Percentiles rank a stretch among this genome's conserved stretches.
Evolutionary conservation across 1,140 invertebrate species (phyloP).

Genomic region (Tribolium castaneum): DNA sequence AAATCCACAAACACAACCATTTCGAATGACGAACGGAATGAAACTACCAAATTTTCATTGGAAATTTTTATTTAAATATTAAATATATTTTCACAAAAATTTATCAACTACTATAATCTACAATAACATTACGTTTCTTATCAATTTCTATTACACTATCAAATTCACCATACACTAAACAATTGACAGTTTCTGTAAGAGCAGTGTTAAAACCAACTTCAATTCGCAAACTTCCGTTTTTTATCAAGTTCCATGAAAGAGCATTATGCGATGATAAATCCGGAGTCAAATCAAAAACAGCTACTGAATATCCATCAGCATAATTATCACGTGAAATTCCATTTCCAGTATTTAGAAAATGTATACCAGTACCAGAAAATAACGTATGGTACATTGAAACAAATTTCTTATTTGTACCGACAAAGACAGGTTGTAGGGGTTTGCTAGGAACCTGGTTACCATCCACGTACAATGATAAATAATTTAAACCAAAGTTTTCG

Average conservation of each 20-base stretch:
- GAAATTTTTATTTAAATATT: neutral
- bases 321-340: slow-evolving; percentile 48
- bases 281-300: slow-evolving; percentile 60
- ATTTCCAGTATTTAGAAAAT: slow-evolving; percentile 57
- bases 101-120: slow-evolving; percentile 51
- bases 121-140: slow-evolving; percentile 53
- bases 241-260: slow-evolving; percentile 42
- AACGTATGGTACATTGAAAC: slow-evolving; percentile 60
- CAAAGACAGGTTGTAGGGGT: slow-evolving; percentile 51
- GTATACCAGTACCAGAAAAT: slow-evolving; percentile 61
- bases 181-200: slow-evolving; percentile 56
- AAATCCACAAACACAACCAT: too few relatives aligned
- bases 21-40: too few relatives aligned
- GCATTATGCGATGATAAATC: slow-evolving; percentile 60
- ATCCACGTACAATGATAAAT: slow-evolving; percentile 60
- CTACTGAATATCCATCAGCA: slow-evolving; percentile 54
- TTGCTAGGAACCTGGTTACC: slow-evolving; percentile 54
- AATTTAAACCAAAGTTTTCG: slow-evolving; percentile 59
- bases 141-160: slow-evolving; percentile 60
- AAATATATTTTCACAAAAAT: neutral
- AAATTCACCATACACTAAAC: slow-evolving; percentile 60
- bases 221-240: slow-evolving; percentile 56
- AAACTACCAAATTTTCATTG: too few relatives aligned
- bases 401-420: slow-evolving; percentile 34
- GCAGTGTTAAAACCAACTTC: slow-evolving; percentile 57